Percentiles rank a stretch among this genome's conserved stretches.
Conservation (phyloP, 2,113 vertebrate genomes). For the Glaucidium brasilianum region DNA sequence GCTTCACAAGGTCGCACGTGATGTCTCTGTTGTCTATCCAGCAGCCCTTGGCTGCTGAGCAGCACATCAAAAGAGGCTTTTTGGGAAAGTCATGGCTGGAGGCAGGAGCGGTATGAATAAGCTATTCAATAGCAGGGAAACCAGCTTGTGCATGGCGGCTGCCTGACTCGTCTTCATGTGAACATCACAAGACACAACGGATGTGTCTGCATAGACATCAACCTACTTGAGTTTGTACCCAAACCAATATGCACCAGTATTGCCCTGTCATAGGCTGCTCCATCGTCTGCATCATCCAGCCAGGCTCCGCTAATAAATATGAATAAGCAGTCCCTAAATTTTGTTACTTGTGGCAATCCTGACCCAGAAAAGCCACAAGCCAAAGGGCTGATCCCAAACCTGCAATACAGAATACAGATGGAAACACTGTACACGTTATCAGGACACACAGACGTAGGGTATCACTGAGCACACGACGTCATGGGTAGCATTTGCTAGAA, state of each 20-base stretch:
- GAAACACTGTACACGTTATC: constrained; percentile 24
- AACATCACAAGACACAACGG: neutral
- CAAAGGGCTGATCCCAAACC: constrained; percentile 19
- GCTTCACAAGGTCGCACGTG: fast-evolving
- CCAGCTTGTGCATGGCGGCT: fast-evolving
- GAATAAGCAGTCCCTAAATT: neutral
- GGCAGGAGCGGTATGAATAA: neutral
- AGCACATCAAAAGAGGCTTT: neutral
- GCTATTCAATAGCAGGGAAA: neutral
- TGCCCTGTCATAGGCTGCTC: neutral
- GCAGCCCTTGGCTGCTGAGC: neutral
- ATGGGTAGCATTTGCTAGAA: neutral
- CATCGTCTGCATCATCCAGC: neutral
- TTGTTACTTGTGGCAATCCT: neutral
- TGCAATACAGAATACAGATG: constrained; percentile 40
- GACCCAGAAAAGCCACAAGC: neutral
- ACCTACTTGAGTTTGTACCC: neutral
- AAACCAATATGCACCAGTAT: neutral
- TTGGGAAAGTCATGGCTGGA: neutral
- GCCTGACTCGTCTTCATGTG: neutral
- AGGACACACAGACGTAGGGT: neutral
- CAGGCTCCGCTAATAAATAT: neutral
- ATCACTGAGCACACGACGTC: neutral
- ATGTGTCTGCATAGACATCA: neutral
- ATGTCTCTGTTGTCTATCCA: neutral